Conservation (phyloP, 2,888 invertebrate species). For the Cantharis lateralis region DNA sequence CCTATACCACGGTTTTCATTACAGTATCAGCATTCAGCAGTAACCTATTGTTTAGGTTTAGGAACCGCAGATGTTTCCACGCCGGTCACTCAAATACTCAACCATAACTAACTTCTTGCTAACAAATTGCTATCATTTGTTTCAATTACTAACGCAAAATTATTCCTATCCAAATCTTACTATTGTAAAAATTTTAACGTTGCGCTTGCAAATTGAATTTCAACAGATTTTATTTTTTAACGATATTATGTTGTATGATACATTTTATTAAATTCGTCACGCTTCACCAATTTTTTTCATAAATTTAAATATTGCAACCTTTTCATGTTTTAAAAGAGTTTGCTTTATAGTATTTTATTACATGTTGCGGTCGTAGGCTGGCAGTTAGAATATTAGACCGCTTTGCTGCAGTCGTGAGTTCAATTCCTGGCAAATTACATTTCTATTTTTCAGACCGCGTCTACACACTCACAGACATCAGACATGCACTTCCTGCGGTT, state of each 20-base stretch:
- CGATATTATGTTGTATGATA: background rate
- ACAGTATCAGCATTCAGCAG: conserved; percentile 30
- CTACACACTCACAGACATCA: too few species aligned
- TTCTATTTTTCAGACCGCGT: too few species aligned
- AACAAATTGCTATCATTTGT: conserved; percentile 41
- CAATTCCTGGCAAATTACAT: too few species aligned
- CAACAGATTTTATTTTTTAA: background rate
- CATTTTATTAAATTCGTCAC: background rate
- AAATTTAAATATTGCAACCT: background rate
- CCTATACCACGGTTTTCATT: conserved; percentile 38
- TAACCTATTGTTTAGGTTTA: conserved; percentile 29
- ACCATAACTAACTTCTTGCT: conserved; percentile 35
- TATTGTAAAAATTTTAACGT: background rate
- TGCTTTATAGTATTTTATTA: background rate
- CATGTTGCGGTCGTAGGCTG: too few species aligned
- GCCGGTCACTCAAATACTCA: conserved; percentile 24
- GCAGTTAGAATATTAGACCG: too few species aligned
- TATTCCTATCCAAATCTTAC: background rate
- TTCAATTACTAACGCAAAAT: conserved; percentile 9
- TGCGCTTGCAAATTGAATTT: background rate
- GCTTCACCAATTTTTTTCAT: background rate
- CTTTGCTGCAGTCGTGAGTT: too few species aligned
- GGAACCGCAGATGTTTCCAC: conserved; percentile 41
- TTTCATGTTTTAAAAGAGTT: background rate
- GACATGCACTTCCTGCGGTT: too few species aligned